A percentile compares a stretch with the other conserved stretches of the same genome.
phyloP scores from a whole-genome alignment of 2,888 invertebrate genomes.

The Sarcophaga caerulescens region DNA sequence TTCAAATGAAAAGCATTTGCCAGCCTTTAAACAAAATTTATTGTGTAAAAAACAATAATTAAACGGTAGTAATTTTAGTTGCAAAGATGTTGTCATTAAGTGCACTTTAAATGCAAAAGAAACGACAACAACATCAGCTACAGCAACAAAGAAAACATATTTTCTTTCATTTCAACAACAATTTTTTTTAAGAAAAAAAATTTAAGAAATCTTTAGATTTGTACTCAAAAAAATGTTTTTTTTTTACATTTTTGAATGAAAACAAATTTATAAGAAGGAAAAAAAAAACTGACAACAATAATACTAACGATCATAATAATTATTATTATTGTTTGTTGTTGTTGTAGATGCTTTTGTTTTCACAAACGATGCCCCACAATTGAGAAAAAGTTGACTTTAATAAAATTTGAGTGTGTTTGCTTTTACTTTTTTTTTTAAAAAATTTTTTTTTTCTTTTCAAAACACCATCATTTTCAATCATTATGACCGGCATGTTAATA shows the following conservation, averaged over 20 bases:
- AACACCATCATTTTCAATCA: slow-evolving; percentile 46
- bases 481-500: slow-evolving; percentile 28
- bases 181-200: not conserved
- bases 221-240: too few species aligned
- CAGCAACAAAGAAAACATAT: slow-evolving; percentile 18
- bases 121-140: slow-evolving; percentile 28
- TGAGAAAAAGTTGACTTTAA: slow-evolving; percentile 73
- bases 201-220: too few species aligned
- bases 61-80: slow-evolving; percentile 78
- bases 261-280: slow-evolving; percentile 38
- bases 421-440: slow-evolving; percentile 45
- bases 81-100: slow-evolving; percentile 78
- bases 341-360: not conserved
- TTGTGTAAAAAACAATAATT: slow-evolving; percentile 58
- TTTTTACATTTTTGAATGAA: slow-evolving; percentile 1
- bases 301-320: not conserved
- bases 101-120: slow-evolving; percentile 79
- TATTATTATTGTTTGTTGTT: not conserved
- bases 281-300: slow-evolving; percentile 36
- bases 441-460: slow-evolving; percentile 54
- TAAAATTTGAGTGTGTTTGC: slow-evolving; percentile 69
- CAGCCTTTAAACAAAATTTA: not conserved
- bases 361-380: slow-evolving; percentile 67
- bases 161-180: slow-evolving; percentile 38
- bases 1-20: not conserved